Base-by-base conservation (phyloP, 2,888 invertebrate genomes). In the Cantharis rufa region DNA sequence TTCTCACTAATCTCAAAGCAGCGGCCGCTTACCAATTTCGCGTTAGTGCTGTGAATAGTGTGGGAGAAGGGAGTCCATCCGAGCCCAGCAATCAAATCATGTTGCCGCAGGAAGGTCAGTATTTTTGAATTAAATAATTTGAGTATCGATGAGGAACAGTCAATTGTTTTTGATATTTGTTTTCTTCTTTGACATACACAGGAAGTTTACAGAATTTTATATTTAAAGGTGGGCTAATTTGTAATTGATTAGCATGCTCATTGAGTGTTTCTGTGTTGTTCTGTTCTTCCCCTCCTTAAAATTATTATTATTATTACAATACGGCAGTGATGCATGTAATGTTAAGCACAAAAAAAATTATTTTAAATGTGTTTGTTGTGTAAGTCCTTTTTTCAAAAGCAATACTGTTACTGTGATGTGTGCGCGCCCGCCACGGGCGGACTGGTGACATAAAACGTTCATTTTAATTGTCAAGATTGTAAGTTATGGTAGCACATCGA, bases 1-100 rank as follows among this genome's bases (percentile, higher is more conserved):
- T 96, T 61, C 89, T 98, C 70, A 94, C 93, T 63, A 95, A 95
- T 85, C 90, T 99, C 69, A 96, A 97, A 88, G 98, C 99, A 0
- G 98, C 98, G 0, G 95, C 97, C 0, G 94, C 96, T 0, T 99
- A 99, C 88, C 97, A 98, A 87, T 99, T 99, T 88, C 91, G 98
- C 79, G 96, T 99, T n/a, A 96, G 96, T 80, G 98, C 99, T 13
- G 95, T 98, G 11, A 99, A 99, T 88, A 94, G 95, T 70, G 98
- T 98, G 1, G 99, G 99, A 0, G 97, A 98, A 86, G 98, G 99
- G 3, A 93, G 95, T 0, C 93, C 96, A 1, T 98, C 98, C 0
- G 94, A 94, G 77, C 94, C 98, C 0, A 97, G 96, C 81, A 96
- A 96, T 85, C 92, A 95, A 72, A 92, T 99, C 72, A 94, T 95